Evolutionary conservation across 2,888 invertebrate genomes (phyloP), one percentile per base, ranked within the genome.

Genomic region (Nowickia ferox): DNA sequence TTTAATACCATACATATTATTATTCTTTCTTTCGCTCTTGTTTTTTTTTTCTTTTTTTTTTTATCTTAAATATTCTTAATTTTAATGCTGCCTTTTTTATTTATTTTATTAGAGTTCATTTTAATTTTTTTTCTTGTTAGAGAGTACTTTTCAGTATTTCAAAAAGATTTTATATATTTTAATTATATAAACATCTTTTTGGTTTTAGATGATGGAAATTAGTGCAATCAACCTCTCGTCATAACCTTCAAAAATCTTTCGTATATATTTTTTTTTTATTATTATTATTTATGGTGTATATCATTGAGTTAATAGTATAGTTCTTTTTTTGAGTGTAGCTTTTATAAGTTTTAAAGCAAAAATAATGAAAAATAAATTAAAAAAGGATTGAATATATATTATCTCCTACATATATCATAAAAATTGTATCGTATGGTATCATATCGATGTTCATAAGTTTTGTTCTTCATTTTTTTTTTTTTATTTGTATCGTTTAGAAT

Each of bases 381-480:
- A 65, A 71, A 80, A 72, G 57, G 46, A 85, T 55, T 80, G 69
- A 68, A 82, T 75, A 82, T 69, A 75, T 78, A 19, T 82, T 84
- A 83, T 82, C 38, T 86, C 77, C 66, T 87, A 81, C 30, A 30
- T 57, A 79, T 84, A 80, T 79, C 87, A 74, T 89, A 89, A 88
- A 88, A 86, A 85, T 83, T 90, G 77, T 87, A 90, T 91, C 91
- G 90, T 91, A 90, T 90, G 91, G 90, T 90, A 91, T 90, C 91
- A 90, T 90, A 91, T 91, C 91, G 89, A 90, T 90, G 90, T 91
- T 90, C 88, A 90, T 90, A 91, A 88, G 86, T 86, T 83, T 83
- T 77, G 75, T 86, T 86, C 44, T 72, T 84, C 51, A 53, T 30
- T 44, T 63, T 89, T 89, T 91, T 80, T 89, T 82, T 51, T 65